A percentile compares a stretch with the other conserved stretches of the same genome.
phyloP scores from a whole-genome alignment of 2,113 vertebrate genomes.

The Erinaceus europaeus region DNA sequence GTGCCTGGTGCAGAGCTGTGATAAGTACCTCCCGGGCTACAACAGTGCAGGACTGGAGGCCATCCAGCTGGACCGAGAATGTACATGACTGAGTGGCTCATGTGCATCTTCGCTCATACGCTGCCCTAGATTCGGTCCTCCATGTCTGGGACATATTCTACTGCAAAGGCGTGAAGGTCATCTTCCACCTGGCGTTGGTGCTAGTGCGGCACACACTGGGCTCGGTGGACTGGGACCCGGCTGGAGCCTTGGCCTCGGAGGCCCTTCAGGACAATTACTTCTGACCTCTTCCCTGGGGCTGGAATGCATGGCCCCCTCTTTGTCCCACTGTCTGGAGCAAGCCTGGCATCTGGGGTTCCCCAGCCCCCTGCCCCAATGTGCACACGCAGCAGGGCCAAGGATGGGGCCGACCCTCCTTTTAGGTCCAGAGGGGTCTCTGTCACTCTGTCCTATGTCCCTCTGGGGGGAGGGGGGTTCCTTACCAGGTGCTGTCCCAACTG shows the following conservation, averaged over 20 bases:
- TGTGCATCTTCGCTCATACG: slow-evolving; percentile 94
- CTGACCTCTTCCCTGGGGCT: slow-evolving; percentile 71
- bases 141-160: slow-evolving; percentile 98
- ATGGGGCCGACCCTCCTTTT: background rate
- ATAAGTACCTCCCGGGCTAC: slow-evolving; percentile 93
- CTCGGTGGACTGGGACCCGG: slow-evolving; percentile 78
- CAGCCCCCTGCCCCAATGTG: slow-evolving; percentile 49
- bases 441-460: slow-evolving; percentile 1
- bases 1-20: slow-evolving; percentile 95
- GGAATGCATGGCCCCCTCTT: slow-evolving; percentile 51
- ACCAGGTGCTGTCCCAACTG: slow-evolving; percentile 48
- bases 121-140: slow-evolving; percentile 91
- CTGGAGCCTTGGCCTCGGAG: slow-evolving; percentile 45
- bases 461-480: slow-evolving; percentile 43
- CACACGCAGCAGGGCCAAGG: no score
- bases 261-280: slow-evolving; percentile 77
- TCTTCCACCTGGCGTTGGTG: slow-evolving; percentile 92
- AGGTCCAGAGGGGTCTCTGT: slow-evolving; percentile 33
- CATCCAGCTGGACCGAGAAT: slow-evolving; percentile 94
- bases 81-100: slow-evolving; percentile 97
- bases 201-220: slow-evolving; percentile 90
- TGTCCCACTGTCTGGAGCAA: slow-evolving; percentile 56
- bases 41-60: slow-evolving; percentile 95
- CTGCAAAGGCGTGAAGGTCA: slow-evolving; percentile 95
- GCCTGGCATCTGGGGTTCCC: background rate